Evolutionary conservation across 2,797 vertebrate species (phyloP).

Genomic region (Parauchenoglanis ngamensis): DNA sequence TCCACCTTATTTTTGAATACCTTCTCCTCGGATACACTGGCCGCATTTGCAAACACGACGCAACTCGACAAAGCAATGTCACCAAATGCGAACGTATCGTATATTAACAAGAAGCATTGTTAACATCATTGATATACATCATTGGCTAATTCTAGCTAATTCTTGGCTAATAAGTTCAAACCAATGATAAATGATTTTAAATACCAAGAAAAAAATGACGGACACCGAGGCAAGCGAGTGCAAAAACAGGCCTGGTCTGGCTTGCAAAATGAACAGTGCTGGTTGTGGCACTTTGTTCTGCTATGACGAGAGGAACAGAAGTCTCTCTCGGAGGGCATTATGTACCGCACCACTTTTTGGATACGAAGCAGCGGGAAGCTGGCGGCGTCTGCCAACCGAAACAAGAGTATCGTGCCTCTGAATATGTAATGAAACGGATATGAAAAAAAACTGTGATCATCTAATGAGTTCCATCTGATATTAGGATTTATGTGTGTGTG

Average conservation of each 20-base stretch:
- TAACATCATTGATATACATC: background rate
- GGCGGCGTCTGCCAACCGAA: constrained; percentile 79
- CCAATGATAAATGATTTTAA: background rate
- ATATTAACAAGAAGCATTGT: no score
- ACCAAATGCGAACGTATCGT: background rate
- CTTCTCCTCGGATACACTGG: background rate
- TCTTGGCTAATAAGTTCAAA: background rate
- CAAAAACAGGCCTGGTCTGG: constrained; percentile 50
- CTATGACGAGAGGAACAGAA: constrained; percentile 69
- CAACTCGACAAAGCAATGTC: background rate
- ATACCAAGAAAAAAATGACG: background rate
- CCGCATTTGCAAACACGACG: background rate
- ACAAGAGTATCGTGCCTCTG: constrained; percentile 90
- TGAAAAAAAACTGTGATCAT: constrained; percentile 90
- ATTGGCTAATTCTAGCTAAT: no score
- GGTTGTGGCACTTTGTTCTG: constrained; percentile 67
- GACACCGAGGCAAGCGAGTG: constrained; percentile 34
- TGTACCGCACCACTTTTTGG: constrained; percentile 64
- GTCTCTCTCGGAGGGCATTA: constrained; percentile 66
- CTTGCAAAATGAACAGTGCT: constrained; percentile 74
- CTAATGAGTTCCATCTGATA: constrained; percentile 87
- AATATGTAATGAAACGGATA: constrained; percentile 94
- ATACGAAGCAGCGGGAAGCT: constrained; percentile 83
- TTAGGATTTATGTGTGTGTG: constrained; percentile 58
- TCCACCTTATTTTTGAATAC: background rate